Evolutionary conservation across 2,113 vertebrate species (phyloP), one percentile per base, ranked within the genome.

Genomic region (Hypomesus transpacificus): DNA sequence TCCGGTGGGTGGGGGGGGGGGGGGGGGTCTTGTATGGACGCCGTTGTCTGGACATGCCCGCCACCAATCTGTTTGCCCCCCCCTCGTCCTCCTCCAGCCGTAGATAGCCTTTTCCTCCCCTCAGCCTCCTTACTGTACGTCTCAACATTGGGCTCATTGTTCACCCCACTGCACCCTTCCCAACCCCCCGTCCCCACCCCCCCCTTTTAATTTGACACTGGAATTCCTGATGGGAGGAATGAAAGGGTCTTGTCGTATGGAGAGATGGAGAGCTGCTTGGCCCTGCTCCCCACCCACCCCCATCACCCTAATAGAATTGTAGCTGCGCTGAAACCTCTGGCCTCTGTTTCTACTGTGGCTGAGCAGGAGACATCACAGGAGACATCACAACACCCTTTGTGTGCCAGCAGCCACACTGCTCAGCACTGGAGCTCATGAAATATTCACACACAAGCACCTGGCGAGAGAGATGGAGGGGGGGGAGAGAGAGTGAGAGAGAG

Each of bases 261-360:
- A 81, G 81, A 78, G 69, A 76, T 80, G 83, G 59, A 22, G 71
- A 77, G 21, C 71, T 70, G 69, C 80, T 65, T 77, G 74, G 75
- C 78, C 75, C 73, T 71, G 79, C 66, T 50, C 14, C n/a, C 75
- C 83, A n/a, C n/a, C n/a, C n/a, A n/a, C n/a, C n/a, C n/a, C n/a
- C n/a, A n/a, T 84, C 84, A 74, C 78, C 80, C 81, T 86, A 80
- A 89, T 90, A 90, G 87, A 89, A 91, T 93, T 91, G 89, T 87
- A 90, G 88, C 80, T 68, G 61, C 13, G 73, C 82, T 82, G 84
- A 83, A 83, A 87, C 79, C 82, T 83, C 80, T 76, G 80, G 73
- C 81, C 84, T 90, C 88, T 89, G 86, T 87, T 86, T 82, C 68
- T 80, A 75, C 65, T 81, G 74, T 69, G 76, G 78, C 57, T 69